Evolutionary conservation across 2,888 invertebrate genomes (phyloP).

Genomic region (Rhogogaster chlorosoma): DNA sequence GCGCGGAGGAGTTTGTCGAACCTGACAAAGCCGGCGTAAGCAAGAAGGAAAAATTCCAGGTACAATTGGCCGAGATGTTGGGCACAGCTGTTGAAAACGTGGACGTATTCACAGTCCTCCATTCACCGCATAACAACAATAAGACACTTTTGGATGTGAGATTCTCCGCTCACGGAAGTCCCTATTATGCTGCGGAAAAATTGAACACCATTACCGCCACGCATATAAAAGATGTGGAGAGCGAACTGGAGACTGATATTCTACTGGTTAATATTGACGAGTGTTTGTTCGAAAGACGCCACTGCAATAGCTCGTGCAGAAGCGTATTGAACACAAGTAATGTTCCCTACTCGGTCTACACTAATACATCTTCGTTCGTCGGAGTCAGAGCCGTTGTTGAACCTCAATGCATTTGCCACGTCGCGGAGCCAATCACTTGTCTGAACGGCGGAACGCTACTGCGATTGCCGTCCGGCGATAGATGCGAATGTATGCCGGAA

Average conservation of each 20-base stretch:
- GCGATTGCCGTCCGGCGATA: conserved; percentile 79
- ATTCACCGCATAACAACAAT: conserved; percentile 83
- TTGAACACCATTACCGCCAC: conserved; percentile 91
- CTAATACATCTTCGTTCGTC: conserved; percentile 96
- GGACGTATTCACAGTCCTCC: conserved; percentile 95
- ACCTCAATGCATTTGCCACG: conserved; percentile 87
- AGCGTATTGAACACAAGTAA: conserved; percentile 88
- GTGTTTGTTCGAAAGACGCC: conserved; percentile 88
- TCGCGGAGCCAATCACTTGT: conserved; percentile 81
- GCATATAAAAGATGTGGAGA: conserved; percentile 86
- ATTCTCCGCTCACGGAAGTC: conserved; percentile 96
- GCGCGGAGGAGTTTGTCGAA: conserved; percentile 92
- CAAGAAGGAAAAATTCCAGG: conserved; percentile 86
- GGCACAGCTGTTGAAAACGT: conserved; percentile 91
- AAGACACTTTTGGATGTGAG: conserved; percentile 88
- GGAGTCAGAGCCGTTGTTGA: conserved; percentile 93
- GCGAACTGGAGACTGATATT: conserved; percentile 86
- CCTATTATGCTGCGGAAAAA: conserved; percentile 93
- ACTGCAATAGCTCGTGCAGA: conserved; percentile 88
- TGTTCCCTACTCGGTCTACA: conserved; percentile 90
- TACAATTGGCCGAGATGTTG: conserved; percentile 84
- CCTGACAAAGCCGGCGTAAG: conserved; percentile 82
- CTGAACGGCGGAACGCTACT: conserved; percentile 86
- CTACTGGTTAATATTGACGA: conserved; percentile 96
- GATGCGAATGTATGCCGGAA: conserved; percentile 90